phyloP scores from a whole-genome alignment of 2,113 vertebrate species.

The Spea multiplicata region DNA sequence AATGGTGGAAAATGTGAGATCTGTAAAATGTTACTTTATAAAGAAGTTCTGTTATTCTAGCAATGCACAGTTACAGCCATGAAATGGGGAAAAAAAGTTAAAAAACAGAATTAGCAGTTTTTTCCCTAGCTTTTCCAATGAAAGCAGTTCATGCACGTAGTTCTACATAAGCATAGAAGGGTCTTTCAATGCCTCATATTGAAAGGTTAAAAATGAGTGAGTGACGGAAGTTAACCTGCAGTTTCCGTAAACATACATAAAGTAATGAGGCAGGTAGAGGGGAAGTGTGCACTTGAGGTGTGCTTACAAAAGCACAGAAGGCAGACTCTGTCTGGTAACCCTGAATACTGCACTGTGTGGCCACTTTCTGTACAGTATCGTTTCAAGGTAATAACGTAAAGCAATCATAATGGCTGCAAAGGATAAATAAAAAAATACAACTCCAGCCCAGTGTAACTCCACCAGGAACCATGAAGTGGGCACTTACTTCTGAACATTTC shows the following conservation, averaged over 20 bases:
- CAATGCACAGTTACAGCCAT: conserved; percentile 24
- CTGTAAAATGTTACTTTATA: conserved; percentile 21
- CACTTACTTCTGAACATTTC: no score
- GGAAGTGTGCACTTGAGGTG: conserved; percentile 40
- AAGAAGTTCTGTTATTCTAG: conserved; percentile 15
- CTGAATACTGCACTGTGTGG: conserved; percentile 41
- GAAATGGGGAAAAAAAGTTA: conserved; percentile 30
- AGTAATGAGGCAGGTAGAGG: conserved; percentile 48
- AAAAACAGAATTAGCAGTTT: conserved; percentile 42
- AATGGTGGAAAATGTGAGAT: not conserved
- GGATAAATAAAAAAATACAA: not conserved
- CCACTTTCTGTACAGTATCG: not conserved
- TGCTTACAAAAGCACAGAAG: conserved; percentile 41
- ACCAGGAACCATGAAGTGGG: no score
- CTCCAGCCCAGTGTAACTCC: not conserved
- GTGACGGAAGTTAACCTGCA: conserved; percentile 47
- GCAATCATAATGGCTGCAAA: not conserved
- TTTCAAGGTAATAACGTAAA: not conserved
- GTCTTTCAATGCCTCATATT: conserved; percentile 40
- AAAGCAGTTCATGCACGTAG: conserved; percentile 42
- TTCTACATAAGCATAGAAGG: conserved; percentile 29
- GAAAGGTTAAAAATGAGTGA: conserved; percentile 46
- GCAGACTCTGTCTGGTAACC: conserved; percentile 33
- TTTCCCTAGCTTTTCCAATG: conserved; percentile 45
- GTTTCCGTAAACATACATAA: conserved; percentile 47